A percentile compares a stretch with the other conserved stretches of the same genome.
phyloP scores from a whole-genome alignment of 2,797 vertebrate genomes.

The Perdix hodgsoniae region DNA sequence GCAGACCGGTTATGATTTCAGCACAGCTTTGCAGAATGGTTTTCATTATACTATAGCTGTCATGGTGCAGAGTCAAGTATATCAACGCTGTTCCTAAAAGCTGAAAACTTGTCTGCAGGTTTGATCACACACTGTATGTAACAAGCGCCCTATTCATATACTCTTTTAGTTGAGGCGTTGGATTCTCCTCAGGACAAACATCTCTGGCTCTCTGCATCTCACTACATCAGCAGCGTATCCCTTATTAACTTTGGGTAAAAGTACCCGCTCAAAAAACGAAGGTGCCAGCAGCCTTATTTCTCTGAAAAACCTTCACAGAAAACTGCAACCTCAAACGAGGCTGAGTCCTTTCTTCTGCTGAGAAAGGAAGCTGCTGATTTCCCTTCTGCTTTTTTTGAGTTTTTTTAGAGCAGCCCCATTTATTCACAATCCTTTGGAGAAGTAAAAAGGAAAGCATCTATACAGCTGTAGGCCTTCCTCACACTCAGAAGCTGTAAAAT shows the following conservation, averaged over 20 bases:
- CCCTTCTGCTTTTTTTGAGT: not conserved
- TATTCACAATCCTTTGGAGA: conserved; percentile 6
- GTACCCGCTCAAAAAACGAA: not conserved
- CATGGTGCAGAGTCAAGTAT: accelerated
- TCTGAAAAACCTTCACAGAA: not conserved
- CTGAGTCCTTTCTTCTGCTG: not conserved
- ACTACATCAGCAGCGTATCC: not conserved
- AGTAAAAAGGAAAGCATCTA: conserved; percentile 2
- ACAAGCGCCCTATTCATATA: not conserved
- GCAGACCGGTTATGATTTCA: not conserved
- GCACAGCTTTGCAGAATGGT: not conserved
- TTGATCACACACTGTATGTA: not conserved
- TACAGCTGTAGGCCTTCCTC: not conserved
- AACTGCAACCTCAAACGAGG: not conserved
- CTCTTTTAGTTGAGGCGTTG: not conserved
- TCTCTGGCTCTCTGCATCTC: not conserved
- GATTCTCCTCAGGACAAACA: not conserved
- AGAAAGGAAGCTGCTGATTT: not conserved
- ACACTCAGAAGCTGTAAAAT: not conserved
- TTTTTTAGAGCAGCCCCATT: not conserved
- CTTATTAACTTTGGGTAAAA: not conserved
- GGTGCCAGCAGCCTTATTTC: not conserved
- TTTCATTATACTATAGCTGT: not conserved
- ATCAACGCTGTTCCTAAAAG: not conserved
- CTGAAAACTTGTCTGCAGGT: not conserved